A percentile compares a stretch with the other conserved stretches of the same genome.
Conservation (phyloP, 2,113 vertebrate genomes). For the Calonectris borealis region DNA sequence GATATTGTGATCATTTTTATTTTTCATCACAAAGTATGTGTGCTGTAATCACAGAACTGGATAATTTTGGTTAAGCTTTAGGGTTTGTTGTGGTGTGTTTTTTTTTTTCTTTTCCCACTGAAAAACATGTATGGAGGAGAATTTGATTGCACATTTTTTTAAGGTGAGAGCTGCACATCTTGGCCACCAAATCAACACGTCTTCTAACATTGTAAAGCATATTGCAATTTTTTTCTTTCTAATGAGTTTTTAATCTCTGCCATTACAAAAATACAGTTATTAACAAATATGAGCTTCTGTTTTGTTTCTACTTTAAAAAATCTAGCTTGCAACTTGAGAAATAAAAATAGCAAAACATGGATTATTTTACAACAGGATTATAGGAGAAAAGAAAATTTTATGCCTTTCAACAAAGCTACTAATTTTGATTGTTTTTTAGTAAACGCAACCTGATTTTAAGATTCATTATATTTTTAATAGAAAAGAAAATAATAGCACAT, state of each 20-base stretch:
- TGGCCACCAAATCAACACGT: not conserved
- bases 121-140: not conserved
- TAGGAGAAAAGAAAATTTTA: not conserved
- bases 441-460: not conserved
- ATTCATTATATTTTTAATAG: not conserved
- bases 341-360: not conserved
- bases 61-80: not conserved
- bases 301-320: not conserved
- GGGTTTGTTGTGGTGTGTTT: not conserved
- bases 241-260: not conserved
- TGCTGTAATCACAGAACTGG: not conserved
- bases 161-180: not conserved
- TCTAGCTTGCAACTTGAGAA: not conserved
- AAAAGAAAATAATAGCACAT: not conserved
- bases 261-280: not conserved
- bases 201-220: not conserved
- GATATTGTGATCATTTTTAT: not conserved
- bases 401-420: not conserved
- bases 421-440: not conserved
- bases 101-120: not conserved
- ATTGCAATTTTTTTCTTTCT: not conserved
- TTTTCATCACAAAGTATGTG: not conserved
- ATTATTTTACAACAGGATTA: not conserved
- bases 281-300: not conserved
- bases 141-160: not conserved